phyloP scores from a whole-genome alignment of 23 tunicate genomes.

The Phallusia fumigata region DNA sequence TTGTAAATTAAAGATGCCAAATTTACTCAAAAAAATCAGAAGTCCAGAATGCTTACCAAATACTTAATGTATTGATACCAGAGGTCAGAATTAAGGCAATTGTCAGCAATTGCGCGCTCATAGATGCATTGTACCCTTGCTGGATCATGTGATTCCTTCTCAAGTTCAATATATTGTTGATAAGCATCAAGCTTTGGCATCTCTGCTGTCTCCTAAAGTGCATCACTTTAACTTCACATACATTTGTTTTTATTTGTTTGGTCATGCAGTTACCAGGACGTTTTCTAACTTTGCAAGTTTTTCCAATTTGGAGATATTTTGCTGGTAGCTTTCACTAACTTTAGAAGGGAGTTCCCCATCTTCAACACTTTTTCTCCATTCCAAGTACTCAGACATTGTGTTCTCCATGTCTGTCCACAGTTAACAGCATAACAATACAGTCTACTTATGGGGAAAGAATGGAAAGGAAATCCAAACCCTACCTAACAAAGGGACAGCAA shows the following conservation, averaged over 20 bases:
- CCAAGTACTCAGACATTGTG: constrained; percentile 60
- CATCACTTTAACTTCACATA: not conserved
- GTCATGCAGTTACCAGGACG: constrained; percentile 40
- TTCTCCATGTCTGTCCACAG: constrained; percentile 61
- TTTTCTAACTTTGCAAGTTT: constrained; percentile 55
- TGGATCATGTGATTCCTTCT: constrained; percentile 51
- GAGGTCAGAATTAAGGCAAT: constrained; percentile 70
- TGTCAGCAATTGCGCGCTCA: constrained; percentile 73
- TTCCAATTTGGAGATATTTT: constrained; percentile 46
- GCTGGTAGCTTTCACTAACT: constrained; percentile 25
- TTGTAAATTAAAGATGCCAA: too few relatives aligned
- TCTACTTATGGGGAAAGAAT: too few relatives aligned
- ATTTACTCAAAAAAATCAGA: too few relatives aligned
- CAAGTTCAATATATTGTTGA: constrained; percentile 55
- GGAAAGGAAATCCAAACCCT: not conserved
- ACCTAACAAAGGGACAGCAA: constrained; percentile 56
- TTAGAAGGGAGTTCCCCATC: constrained; percentile 57
- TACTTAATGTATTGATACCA: constrained; percentile 76
- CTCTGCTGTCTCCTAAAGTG: constrained; percentile 25
- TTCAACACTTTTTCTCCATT: constrained; percentile 56
- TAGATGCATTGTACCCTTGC: constrained; percentile 65
- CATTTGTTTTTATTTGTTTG: not conserved
- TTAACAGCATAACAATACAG: not conserved
- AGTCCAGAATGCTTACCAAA: constrained; percentile 40
- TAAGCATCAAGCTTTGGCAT: constrained; percentile 44